phyloP scores from a whole-genome alignment of 2,797 vertebrate species.

The Gorsachius magnificus region DNA sequence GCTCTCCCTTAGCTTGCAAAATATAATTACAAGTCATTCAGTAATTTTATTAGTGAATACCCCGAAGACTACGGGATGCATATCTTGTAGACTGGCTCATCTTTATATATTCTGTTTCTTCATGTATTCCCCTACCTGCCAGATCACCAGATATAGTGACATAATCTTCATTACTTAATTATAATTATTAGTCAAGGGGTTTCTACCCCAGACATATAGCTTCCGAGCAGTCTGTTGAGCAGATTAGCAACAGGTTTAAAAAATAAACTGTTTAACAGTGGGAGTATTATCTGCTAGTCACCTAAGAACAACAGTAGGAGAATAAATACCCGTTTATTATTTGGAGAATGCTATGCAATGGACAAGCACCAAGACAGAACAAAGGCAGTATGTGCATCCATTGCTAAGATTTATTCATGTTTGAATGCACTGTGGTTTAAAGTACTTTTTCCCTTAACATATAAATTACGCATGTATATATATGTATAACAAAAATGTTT shows the following conservation, averaged over 20 bases:
- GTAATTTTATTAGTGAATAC: constrained; percentile 58
- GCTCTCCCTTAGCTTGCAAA: constrained; percentile 33
- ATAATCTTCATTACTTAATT: constrained; percentile 60
- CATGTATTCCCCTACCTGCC: constrained; percentile 35
- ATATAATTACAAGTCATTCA: constrained; percentile 50
- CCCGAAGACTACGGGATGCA: not conserved
- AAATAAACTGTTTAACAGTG: not conserved
- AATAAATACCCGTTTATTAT: not conserved
- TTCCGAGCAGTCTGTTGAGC: not conserved
- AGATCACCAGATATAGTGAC: constrained; percentile 32
- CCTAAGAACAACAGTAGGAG: not conserved
- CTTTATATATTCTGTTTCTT: constrained; percentile 30
- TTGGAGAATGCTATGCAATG: not conserved
- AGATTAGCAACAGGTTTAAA: constrained; percentile 12
- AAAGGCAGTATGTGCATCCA: not conserved
- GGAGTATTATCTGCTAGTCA: not conserved
- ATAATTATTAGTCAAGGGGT: constrained; percentile 29
- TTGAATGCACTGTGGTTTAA: not conserved
- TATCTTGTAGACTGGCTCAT: constrained; percentile 33
- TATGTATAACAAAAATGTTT: not conserved
- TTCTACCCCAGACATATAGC: not conserved
- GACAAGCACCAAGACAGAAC: not conserved
- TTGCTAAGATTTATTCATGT: not conserved
- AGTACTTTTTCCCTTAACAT: not conserved
- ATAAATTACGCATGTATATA: not conserved